phyloP scores from a whole-genome alignment of 37 sponge, comb jelly and placozoan species.

The Corticium candelabrum region DNA sequence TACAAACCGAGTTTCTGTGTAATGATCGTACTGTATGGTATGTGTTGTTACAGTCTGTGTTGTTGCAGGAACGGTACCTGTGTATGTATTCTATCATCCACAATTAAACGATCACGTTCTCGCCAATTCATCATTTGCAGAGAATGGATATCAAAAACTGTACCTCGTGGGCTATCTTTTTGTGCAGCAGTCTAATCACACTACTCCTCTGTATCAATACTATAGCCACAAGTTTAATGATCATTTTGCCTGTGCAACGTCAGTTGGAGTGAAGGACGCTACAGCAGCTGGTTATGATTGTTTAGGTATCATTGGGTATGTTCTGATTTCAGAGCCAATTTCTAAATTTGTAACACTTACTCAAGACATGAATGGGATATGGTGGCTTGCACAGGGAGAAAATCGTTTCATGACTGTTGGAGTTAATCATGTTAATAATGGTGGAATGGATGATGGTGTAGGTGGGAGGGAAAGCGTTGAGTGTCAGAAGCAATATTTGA shows the following conservation, averaged over 20 bases:
- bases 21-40: too few relatives aligned
- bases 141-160: background rate
- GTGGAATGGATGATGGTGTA: background rate
- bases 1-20: too few relatives aligned
- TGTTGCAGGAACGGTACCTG: conserved; percentile 1
- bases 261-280: background rate
- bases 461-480: background rate
- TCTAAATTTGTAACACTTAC: background rate
- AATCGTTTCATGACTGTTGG: background rate
- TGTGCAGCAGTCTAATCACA: background rate
- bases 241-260: background rate
- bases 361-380: background rate
- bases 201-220: background rate
- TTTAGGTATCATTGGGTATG: background rate
- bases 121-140: background rate
- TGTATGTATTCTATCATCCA: background rate
- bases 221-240: background rate
- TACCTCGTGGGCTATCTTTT: background rate
- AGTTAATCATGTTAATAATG: background rate
- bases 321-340: background rate
- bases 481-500: background rate
- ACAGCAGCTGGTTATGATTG: background rate
- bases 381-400: background rate
- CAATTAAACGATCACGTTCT: background rate
- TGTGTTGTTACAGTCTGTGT: too few relatives aligned